Base-by-base conservation (phyloP, 2,888 invertebrate genomes). In the Epirrhoe alternata region DNA sequence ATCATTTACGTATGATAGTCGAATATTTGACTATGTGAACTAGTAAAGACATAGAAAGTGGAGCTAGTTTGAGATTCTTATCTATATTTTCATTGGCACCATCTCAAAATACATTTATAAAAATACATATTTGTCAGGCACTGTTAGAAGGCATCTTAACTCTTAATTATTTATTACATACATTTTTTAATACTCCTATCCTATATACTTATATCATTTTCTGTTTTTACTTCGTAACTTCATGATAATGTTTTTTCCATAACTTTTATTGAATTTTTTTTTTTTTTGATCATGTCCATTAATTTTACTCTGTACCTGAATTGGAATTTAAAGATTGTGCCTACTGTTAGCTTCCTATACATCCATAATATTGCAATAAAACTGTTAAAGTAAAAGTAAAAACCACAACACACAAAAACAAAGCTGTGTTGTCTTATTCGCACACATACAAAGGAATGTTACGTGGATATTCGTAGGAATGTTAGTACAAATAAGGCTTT, bases 11-110 rank as follows among this genome's bases (percentile, higher is more conserved):
- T 35, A 50, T 30, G 14, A 51, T n/a, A 35, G 35, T 51, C 30
- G 31, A 35, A 35, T 31, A 45, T 45, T 16, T 73, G 85, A 85
- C 86, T 85, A 86, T 83, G 74, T 66, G 66, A 72, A 86, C 84
- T 85, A 89, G 89, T 87, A 87, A 86, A 87, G 88, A 62, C 75
- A 74, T 70, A 74, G 72, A 78, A 70, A 76, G 73, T 72, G 73
- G 72, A 74, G 70, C 76, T 75, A 74, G 76, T 74, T 72, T 64
- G 89, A 89, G 90, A 90, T 89, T 89, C 89, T 81, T 84, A 83
- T 70, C 71, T 77, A 75, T 74, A 73, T 75, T 66, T 76, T 74
- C 79, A 82, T 86, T 87, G 86, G 86, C 87, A 88, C 85, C 77
- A 73, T 75, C 65, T 67, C 30, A 74, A 74, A 74, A 63, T 71